A percentile compares a stretch with the other conserved stretches of the same genome.
Conservation (phyloP, 1,140 invertebrate genomes). For the Argopecten irradians region DNA sequence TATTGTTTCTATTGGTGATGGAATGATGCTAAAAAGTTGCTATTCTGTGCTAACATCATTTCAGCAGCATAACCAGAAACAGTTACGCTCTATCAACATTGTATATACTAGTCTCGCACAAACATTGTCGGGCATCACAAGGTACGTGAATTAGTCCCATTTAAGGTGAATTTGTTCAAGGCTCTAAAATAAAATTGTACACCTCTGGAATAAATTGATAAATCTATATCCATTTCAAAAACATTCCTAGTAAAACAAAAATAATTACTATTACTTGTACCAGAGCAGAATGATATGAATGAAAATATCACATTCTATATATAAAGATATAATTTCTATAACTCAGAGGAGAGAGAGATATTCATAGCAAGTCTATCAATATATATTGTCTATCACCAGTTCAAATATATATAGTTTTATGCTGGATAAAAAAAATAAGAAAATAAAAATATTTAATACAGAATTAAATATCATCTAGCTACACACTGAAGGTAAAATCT, state of each 20-base stretch:
- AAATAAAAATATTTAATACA: neutral
- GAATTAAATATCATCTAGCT: neutral
- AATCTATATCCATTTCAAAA: neutral
- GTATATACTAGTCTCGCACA: too few species aligned
- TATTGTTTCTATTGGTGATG: too few species aligned
- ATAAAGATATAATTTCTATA: neutral
- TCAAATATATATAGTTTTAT: neutral
- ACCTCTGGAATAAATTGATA: neutral
- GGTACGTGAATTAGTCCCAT: neutral
- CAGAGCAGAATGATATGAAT: neutral
- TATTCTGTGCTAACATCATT: too few species aligned
- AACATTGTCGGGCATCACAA: too few species aligned
- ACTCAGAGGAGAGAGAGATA: neutral
- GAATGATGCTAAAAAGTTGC: too few species aligned
- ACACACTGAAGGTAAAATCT: neutral
- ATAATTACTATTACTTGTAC: neutral
- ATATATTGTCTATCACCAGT: slow-evolving; percentile 32
- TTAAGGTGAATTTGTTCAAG: neutral
- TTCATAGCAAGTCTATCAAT: neutral
- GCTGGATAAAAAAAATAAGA: neutral
- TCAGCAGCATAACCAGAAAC: too few species aligned
- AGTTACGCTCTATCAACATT: too few species aligned
- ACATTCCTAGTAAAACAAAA: neutral
- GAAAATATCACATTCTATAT: neutral
- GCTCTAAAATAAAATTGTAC: neutral